Percentiles rank a stretch among this genome's conserved stretches.
Evolutionary conservation across 2,113 vertebrate genomes (phyloP).

Genomic region (Scartelaos histophorus): DNA sequence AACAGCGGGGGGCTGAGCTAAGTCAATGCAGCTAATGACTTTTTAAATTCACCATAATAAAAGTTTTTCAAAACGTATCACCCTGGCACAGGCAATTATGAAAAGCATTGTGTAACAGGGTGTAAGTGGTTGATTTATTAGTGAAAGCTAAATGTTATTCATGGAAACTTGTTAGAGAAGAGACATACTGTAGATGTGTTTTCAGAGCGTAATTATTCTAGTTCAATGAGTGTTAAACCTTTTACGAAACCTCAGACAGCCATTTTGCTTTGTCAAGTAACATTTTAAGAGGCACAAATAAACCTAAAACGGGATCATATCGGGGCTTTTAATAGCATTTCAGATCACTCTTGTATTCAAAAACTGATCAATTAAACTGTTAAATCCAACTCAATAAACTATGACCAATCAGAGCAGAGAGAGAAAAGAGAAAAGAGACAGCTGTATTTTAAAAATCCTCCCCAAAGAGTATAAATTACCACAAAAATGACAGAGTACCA

Average conservation of each 20-base stretch:
- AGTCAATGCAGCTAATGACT: constrained; percentile 12
- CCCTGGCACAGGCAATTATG: background rate
- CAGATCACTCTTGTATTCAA: too few relatives aligned
- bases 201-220: constrained; percentile 30
- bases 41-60: constrained; percentile 6
- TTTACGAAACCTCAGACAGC: background rate
- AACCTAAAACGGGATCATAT: too few relatives aligned
- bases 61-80: constrained; percentile 10
- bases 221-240: constrained; percentile 6
- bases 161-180: constrained; percentile 7
- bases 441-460: too few relatives aligned
- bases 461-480: too few relatives aligned
- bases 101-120: background rate
- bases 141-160: background rate
- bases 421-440: too few relatives aligned
- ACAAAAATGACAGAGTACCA: too few relatives aligned
- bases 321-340: too few relatives aligned
- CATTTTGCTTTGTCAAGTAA: background rate
- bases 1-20: constrained; percentile 6
- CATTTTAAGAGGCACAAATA: background rate
- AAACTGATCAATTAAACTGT: too few relatives aligned
- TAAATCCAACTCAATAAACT: too few relatives aligned
- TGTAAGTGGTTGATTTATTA: background rate
- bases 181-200: constrained; percentile 18
- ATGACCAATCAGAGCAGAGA: too few relatives aligned